A percentile compares a stretch with the other conserved stretches of the same genome.
phyloP scores from a whole-genome alignment of 2,888 invertebrate species.

The Galerucella pusilla region DNA sequence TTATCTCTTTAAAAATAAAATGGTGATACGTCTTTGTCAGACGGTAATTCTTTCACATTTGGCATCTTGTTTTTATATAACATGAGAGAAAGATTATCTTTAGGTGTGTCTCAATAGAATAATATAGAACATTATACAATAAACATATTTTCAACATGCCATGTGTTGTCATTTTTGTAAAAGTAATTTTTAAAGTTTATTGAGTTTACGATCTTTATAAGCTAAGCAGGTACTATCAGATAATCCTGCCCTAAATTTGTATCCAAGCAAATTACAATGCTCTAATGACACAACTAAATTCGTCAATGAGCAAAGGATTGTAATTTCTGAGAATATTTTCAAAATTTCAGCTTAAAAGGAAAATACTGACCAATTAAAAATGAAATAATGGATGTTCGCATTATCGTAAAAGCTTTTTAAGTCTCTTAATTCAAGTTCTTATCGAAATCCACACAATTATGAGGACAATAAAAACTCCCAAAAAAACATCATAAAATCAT shows the following conservation, averaged over 20 bases:
- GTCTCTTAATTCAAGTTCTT: not conserved
- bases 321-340: too few relatives aligned
- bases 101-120: slow-evolving; percentile 10
- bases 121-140: slow-evolving; percentile 10
- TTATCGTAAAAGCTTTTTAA: not conserved
- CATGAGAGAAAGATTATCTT: slow-evolving; percentile 13
- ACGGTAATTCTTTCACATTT: slow-evolving; percentile 10
- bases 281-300: too few relatives aligned
- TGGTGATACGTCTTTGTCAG: not conserved
- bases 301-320: too few relatives aligned
- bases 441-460: not conserved
- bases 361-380: too few relatives aligned
- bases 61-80: slow-evolving; percentile 10
- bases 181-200: too few relatives aligned
- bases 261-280: too few relatives aligned
- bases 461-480: not conserved
- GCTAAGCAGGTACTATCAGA: too few relatives aligned
- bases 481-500: not conserved
- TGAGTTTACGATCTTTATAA: too few relatives aligned
- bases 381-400: not conserved
- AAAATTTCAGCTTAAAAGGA: too few relatives aligned
- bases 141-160: not conserved
- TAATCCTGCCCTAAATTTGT: too few relatives aligned
- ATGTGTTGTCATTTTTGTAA: too few relatives aligned
- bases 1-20: not conserved